Evolutionary conservation across 2,113 vertebrate genomes (phyloP).

Genomic region (Theropithecus gelada): DNA sequence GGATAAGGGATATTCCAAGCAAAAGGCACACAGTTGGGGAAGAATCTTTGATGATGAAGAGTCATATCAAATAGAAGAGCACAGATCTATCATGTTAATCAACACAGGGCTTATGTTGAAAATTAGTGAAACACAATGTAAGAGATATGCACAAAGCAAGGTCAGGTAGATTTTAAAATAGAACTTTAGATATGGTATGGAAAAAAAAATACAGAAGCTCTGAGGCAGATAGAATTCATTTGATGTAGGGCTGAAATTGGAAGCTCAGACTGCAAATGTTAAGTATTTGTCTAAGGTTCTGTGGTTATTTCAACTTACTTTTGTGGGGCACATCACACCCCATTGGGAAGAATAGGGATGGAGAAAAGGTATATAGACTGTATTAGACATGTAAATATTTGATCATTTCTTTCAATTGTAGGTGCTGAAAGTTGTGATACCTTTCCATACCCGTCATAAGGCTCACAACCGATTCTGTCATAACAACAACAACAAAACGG

Average conservation of each 20-base stretch:
- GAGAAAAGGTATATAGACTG: neutral
- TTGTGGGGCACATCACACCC: neutral
- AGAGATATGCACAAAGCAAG: neutral
- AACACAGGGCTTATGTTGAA: neutral
- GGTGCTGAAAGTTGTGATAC: neutral
- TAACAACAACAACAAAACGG: neutral
- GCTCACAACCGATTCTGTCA: neutral
- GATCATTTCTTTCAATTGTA: neutral
- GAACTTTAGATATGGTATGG: neutral
- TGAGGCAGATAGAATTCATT: neutral
- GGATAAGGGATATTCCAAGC: neutral
- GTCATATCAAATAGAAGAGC: neutral
- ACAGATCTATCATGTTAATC: neutral
- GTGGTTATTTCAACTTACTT: neutral
- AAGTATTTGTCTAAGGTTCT: neutral
- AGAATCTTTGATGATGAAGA: neutral
- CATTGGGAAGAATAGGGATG: neutral
- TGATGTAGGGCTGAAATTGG: neutral
- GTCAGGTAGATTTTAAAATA: neutral
- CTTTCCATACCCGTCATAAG: neutral
- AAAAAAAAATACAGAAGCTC: neutral
- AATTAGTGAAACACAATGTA: neutral
- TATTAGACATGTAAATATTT: neutral
- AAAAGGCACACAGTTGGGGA: neutral
- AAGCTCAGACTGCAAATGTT: neutral